These are phyloP conservation scores for Petroica traversi DNA, from an alignment of 2,113 vertebrate species.

Conservation along the genomic window DNA sequence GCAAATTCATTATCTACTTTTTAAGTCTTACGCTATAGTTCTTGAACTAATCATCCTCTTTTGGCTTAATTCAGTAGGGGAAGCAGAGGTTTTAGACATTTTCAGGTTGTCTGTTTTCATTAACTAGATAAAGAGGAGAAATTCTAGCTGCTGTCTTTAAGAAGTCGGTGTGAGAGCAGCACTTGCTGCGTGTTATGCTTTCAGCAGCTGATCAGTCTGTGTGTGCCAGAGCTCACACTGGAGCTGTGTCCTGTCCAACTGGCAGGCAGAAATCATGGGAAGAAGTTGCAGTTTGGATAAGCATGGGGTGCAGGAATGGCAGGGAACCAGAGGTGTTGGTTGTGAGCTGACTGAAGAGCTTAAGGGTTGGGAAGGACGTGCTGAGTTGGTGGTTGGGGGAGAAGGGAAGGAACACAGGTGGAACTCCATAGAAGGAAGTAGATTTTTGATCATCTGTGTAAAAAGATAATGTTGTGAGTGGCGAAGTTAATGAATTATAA, in stretches of 20 bases:
- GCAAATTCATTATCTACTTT: background rate
- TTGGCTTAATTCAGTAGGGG: background rate
- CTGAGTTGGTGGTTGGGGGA: background rate
- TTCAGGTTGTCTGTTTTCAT: background rate
- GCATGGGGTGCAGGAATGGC: accelerated
- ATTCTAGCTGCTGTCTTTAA: background rate
- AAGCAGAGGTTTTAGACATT: background rate
- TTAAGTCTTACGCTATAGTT: background rate
- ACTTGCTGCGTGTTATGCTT: no score
- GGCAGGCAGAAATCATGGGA: background rate
- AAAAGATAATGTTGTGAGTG: background rate
- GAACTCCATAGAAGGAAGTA: background rate
- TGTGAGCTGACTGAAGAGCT: background rate
- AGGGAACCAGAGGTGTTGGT: background rate
- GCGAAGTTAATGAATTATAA: background rate
- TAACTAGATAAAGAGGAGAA: background rate
- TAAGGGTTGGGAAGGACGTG: background rate
- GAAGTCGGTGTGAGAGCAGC: no score
- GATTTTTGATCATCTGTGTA: background rate
- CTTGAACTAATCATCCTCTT: background rate
- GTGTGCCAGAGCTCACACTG: background rate
- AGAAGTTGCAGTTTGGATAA: background rate
- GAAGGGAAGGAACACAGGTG: background rate
- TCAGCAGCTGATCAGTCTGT: background rate
- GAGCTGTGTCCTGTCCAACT: background rate